Evolutionary conservation across 2,888 invertebrate genomes (phyloP).

Genomic region (Brenthis hecate): DNA sequence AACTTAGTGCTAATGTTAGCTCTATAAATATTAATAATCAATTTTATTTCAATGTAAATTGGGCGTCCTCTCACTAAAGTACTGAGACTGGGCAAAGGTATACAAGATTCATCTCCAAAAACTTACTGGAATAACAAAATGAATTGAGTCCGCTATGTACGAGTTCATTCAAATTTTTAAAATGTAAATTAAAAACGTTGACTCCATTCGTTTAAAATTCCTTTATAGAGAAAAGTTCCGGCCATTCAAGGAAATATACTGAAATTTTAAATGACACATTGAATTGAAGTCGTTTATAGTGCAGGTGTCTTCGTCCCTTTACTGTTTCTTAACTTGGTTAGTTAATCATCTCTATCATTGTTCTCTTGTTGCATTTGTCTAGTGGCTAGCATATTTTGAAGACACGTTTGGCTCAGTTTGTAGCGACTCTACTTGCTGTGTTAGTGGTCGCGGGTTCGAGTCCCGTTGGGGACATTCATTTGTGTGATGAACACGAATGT

Average conservation of each 20-base stretch:
- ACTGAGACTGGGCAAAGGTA: slow-evolving; percentile 3
- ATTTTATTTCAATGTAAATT: slow-evolving; percentile 16
- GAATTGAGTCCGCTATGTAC: slow-evolving; percentile 28
- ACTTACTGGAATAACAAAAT: slow-evolving; percentile 24
- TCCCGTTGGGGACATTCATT: too few relatives aligned
- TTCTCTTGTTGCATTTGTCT: too few relatives aligned
- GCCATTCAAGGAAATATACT: slow-evolving; percentile 27
- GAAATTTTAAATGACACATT: slow-evolving; percentile 21
- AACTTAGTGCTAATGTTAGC: slow-evolving; percentile 1
- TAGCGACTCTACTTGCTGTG: too few relatives aligned
- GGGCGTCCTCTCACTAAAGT: slow-evolving; percentile 1
- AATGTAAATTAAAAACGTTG: slow-evolving; percentile 34
- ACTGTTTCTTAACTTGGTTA: not conserved
- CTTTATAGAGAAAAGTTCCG: slow-evolving; percentile 27
- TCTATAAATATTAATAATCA: slow-evolving; percentile 17
- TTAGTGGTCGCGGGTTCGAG: too few relatives aligned
- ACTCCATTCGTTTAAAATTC: slow-evolving; percentile 29
- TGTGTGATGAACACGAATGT: too few relatives aligned
- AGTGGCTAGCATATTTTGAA: too few relatives aligned
- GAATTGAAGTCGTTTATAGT: not conserved
- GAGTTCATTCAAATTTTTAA: slow-evolving; percentile 30
- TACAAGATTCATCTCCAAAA: slow-evolving; percentile 24
- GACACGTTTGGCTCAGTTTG: too few relatives aligned
- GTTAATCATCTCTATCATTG: too few relatives aligned
- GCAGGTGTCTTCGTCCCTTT: slow-evolving; percentile 9